These are phyloP conservation scores for Aspidapion aeneum DNA, from an alignment of 2,888 invertebrate genomes.

Conservation along the genomic window DNA sequence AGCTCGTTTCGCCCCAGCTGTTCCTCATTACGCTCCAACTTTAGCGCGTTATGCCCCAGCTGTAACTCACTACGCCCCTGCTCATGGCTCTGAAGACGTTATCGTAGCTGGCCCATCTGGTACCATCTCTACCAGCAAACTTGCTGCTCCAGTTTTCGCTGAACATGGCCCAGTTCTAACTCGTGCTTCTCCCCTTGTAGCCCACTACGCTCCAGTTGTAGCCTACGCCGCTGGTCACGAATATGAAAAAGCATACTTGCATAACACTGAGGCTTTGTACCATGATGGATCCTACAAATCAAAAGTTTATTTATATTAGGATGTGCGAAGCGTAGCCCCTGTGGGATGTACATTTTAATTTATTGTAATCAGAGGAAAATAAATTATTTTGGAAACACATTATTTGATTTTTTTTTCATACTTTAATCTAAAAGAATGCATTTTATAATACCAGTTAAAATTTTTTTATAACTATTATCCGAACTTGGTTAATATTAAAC, in stretches of 20 bases:
- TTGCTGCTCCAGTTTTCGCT: slow-evolving; percentile 18
- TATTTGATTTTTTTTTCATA: too few relatives aligned
- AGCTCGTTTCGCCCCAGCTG: slow-evolving; percentile 10
- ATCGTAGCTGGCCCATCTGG: too few relatives aligned
- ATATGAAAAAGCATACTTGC: slow-evolving; percentile 24
- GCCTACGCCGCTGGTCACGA: slow-evolving; percentile 3
- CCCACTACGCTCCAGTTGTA: slow-evolving; percentile 13
- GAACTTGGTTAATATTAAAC: too few relatives aligned
- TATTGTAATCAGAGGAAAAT: not conserved
- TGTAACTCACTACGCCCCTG: slow-evolving; percentile 24
- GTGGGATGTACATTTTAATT: not conserved
- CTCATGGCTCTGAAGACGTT: too few relatives aligned
- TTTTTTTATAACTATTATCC: too few relatives aligned
- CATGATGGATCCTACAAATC: slow-evolving; percentile 33
- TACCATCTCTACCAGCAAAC: too few relatives aligned
- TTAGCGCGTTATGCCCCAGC: slow-evolving; percentile 14
- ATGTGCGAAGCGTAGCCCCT: not conserved
- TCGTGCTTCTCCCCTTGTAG: slow-evolving; percentile 10
- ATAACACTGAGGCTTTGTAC: slow-evolving; percentile 28
- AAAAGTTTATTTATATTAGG: slow-evolving; percentile 17
- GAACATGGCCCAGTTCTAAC: not conserved
- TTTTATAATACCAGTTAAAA: too few relatives aligned
- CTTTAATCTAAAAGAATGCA: too few relatives aligned
- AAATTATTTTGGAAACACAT: too few relatives aligned
- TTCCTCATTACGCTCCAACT: too few relatives aligned